Percentiles rank a stretch among this genome's conserved stretches.
phyloP scores from a whole-genome alignment of 2,888 invertebrate species.

The Eristalinus sepulchralis region DNA sequence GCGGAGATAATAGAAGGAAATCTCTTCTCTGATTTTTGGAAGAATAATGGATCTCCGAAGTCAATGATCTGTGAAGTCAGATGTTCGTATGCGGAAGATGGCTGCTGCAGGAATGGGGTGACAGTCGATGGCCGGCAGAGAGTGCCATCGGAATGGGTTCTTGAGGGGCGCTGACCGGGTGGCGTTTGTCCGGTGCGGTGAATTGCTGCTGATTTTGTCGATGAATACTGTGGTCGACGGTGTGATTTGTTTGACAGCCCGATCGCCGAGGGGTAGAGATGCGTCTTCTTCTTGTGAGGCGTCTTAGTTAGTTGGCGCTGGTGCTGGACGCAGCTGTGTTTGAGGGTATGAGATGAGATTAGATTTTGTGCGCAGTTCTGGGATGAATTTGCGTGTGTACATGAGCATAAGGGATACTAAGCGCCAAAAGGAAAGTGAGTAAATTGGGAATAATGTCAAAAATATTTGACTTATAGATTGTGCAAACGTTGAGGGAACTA shows the following conservation, averaged over 20 bases:
- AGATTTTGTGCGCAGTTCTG: not conserved
- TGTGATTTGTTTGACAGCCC: slow-evolving; percentile 27
- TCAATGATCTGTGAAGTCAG: slow-evolving; percentile 71
- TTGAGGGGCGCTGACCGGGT: slow-evolving; percentile 26
- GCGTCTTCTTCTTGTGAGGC: not conserved
- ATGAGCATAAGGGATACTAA: no score
- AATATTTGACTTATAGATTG: no score
- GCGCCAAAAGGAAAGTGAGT: no score
- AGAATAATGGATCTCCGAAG: slow-evolving; percentile 56
- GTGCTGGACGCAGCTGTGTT: not conserved
- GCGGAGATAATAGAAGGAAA: slow-evolving; percentile 40
- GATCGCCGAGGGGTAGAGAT: not conserved
- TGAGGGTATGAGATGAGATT: not conserved
- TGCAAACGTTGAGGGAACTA: no score
- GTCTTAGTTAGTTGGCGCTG: not conserved
- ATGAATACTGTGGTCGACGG: slow-evolving; percentile 10
- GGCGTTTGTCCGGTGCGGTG: slow-evolving; percentile 26
- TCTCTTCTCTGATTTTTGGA: slow-evolving; percentile 6
- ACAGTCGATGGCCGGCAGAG: not conserved
- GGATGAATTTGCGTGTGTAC: not conserved
- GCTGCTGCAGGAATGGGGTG: slow-evolving; percentile 9
- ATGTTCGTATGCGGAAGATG: slow-evolving; percentile 46
- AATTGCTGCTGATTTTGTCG: slow-evolving; percentile 31
- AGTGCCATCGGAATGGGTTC: not conserved
- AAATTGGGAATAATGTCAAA: no score